Evolutionary conservation across 2,113 vertebrate genomes (phyloP), one percentile per base, ranked within the genome.

Genomic region (Melanotaenia duboulayi): DNA sequence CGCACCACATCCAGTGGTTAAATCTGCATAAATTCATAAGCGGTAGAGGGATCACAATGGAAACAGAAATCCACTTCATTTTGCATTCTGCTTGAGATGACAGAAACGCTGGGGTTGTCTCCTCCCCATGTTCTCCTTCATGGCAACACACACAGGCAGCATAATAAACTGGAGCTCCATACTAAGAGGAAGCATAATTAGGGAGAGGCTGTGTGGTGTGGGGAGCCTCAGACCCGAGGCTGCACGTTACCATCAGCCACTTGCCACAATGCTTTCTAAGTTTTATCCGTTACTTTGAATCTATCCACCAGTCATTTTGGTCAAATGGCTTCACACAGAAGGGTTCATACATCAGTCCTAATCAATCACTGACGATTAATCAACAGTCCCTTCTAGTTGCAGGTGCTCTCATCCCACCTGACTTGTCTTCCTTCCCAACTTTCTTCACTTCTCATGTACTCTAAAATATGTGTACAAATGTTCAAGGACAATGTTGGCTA

Each of bases 51-150:
- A 75, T 77, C 59, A 70, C 71, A 72, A 67, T 65, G 51, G 54
- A 57, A 73, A 78, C 40, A 69, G 71, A 78, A 80, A 78, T 80
- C 62, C 74, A 75, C 64, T 73, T 76, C 69, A 78, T 84, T 79
- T 70, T 57, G 49, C 67, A 57, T 87, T 83, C 66, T 89, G 86
- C 76, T 78, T 79, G 74, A 85, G 79, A 62, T 11, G 32, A 71
- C 79, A 84, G 60, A 86, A 87, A 84, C 35, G 55, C 61, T 55
- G 28, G 64, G 52, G 65, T 77, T 65, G 71, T 76, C 54, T 83
- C 39, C 62, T 58, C 61, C 23, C 11, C 63, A 46, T 48, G 64
- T 82, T 70, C 52, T 51, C 32, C 11, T 58, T 65, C 55, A 60
- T 19, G 0, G 62, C 74, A 56, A 64, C 7, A 20, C 57, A 74